Evolutionary conservation across 2,113 vertebrate species (phyloP).

Genomic region (Xiphophorus couchianus): DNA sequence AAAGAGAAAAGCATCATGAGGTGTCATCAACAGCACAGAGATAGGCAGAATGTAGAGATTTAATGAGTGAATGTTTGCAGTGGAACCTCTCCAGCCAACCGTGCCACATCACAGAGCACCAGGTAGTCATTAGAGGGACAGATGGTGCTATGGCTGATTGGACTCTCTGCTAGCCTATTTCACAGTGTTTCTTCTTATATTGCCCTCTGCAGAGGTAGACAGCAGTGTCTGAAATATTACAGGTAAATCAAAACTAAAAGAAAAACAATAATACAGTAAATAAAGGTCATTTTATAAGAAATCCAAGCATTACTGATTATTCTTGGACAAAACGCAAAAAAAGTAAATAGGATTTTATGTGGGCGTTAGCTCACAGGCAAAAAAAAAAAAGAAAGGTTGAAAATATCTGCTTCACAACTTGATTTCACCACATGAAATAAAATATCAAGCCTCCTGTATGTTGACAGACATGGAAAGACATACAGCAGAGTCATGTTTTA

Average conservation of each 20-base stretch:
- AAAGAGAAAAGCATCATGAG: slow-evolving; percentile 20
- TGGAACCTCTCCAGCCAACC: slow-evolving; percentile 56
- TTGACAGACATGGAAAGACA: slow-evolving; percentile 5
- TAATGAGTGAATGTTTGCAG: slow-evolving; percentile 59
- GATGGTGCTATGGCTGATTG: slow-evolving; percentile 74
- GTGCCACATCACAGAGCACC: slow-evolving; percentile 61
- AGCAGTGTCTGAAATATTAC: slow-evolving; percentile 24
- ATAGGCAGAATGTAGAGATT: slow-evolving; percentile 28
- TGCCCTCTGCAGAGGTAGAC: slow-evolving; percentile 28
- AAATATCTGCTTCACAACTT: slow-evolving; percentile 24
- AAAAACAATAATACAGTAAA: slow-evolving; percentile 23
- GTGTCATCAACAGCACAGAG: slow-evolving; percentile 37
- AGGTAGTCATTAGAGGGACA: slow-evolving; percentile 79
- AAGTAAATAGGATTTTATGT: slow-evolving; percentile 25
- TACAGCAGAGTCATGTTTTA: slow-evolving; percentile 5
- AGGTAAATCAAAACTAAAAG: neutral
- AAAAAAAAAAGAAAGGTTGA: slow-evolving; percentile 25
- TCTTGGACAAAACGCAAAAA: neutral
- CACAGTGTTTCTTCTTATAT: slow-evolving; percentile 65
- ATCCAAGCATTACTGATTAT: too few relatives aligned
- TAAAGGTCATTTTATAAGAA: slow-evolving; percentile 36
- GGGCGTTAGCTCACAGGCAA: neutral
- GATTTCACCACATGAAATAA: slow-evolving; percentile 21
- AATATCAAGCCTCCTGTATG: neutral
- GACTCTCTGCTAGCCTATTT: slow-evolving; percentile 66